Evolutionary conservation across 2,888 invertebrate genomes (phyloP), one percentile per base, ranked within the genome.

Genomic region (Acleris cristana): DNA sequence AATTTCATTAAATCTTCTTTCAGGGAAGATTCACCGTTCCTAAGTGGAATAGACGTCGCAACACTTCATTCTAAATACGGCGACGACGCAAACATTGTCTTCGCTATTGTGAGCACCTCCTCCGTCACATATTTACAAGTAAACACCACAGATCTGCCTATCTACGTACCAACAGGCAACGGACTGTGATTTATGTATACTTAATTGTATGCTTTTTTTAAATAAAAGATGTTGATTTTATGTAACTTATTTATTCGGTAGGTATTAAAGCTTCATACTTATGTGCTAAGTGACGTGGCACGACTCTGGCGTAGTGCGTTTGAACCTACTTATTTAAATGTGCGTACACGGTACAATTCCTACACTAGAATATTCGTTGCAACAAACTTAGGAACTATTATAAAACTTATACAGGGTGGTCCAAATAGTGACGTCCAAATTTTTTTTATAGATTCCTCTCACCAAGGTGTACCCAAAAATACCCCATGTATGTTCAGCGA

Each of bases 111-210:
- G 3, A 84, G 87, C n/a, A 73, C 76, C 0, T 85, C 84, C 18
- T 87, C 92, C 0, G 78, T 94, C 4, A 86, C 89, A 8, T 94
- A 90, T 69, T 70, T 93, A 58, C 89, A 90, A 75, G 83, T 93
- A 16, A 90, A 87, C 21, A 82, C 88, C 18, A 77, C 79, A 5
- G 83, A 88, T 52, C 74, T 91, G 58, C 92, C 93, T 0, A 72
- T 85, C 3, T 84, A 84, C 71, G 72, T 85, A 49, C 77, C 83
- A 0, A 76, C 49, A 60, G 79, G 65, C 18, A 79, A 78, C 67
- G 16, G 71, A 18, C 72, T 72, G 19, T 81, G 72, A 75, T 51
- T 34, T 53, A n/a, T n/a, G n/a, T 53, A 52, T 63, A 71, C 6
- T 64, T 12, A 60, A 71, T 63, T 63, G 16, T 16, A 45, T 16